A percentile compares a stretch with the other conserved stretches of the same genome.
These are phyloP conservation scores for Limosa lapponica DNA, from an alignment of 2,797 vertebrate species.

Conservation along the genomic window DNA sequence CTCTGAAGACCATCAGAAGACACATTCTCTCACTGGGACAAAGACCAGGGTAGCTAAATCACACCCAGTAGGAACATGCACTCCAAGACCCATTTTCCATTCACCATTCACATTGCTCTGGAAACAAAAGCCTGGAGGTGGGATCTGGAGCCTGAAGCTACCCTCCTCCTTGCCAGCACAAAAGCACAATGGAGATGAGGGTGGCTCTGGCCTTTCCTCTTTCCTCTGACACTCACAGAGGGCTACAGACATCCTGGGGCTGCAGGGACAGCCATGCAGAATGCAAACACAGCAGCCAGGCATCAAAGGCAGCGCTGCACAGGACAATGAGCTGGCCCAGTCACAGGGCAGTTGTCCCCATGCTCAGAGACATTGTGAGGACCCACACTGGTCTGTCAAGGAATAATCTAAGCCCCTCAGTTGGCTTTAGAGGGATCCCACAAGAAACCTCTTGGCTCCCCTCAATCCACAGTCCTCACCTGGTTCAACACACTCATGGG, in stretches of 20 bases:
- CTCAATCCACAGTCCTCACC: neutral
- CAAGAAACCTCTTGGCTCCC: neutral
- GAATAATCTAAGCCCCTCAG: neutral
- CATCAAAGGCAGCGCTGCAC: neutral
- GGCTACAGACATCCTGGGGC: neutral
- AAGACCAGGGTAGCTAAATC: neutral
- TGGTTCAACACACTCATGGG: neutral
- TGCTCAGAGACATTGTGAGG: neutral
- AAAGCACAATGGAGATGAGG: neutral
- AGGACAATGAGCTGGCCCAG: neutral
- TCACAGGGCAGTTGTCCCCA: neutral
- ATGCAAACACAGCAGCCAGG: neutral
- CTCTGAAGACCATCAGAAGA: neutral
- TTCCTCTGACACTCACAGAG: rapidly evolving
- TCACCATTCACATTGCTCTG: neutral
- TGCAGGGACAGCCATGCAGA: too few relatives aligned
- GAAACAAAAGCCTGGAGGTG: neutral
- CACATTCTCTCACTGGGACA: neutral
- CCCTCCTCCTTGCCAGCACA: neutral
- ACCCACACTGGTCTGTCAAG: neutral
- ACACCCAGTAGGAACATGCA: neutral
- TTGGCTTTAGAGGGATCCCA: neutral
- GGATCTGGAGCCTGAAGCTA: neutral
- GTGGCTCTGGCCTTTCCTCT: neutral
- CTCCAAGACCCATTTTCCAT: neutral